phyloP scores from a whole-genome alignment of 2,797 vertebrate species.

The Menidia menidia region DNA sequence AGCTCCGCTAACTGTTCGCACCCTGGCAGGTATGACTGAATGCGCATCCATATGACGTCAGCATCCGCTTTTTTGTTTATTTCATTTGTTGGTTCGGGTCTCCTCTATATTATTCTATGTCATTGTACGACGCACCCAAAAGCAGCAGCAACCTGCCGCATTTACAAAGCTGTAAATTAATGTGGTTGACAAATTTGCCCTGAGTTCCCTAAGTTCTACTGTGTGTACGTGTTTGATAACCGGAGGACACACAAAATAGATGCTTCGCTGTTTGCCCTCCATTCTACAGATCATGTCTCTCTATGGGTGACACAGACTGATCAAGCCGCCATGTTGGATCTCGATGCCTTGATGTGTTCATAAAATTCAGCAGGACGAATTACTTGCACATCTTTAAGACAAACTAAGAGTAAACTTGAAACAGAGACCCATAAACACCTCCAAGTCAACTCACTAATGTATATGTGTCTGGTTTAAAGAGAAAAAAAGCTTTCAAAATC shows the following conservation, averaged over 20 bases:
- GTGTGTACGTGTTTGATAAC: constrained; percentile 60
- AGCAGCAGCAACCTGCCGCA: constrained; percentile 55
- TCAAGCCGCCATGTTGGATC: constrained; percentile 59
- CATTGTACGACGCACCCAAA: constrained; percentile 54
- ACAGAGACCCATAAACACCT: constrained; percentile 50
- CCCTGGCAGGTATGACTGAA: constrained; percentile 43
- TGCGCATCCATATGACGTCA: constrained; percentile 55
- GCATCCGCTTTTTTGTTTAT: constrained; percentile 27
- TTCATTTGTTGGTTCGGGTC: constrained; percentile 10
- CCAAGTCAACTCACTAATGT: constrained; percentile 58
- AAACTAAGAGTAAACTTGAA: constrained; percentile 55
- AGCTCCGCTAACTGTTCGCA: constrained; percentile 49
- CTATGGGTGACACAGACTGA: constrained; percentile 44
- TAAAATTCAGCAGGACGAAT: constrained; percentile 53
- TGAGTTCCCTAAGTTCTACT: constrained; percentile 58
- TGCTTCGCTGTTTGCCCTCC: constrained; percentile 52
- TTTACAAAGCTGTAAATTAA: constrained; percentile 53
- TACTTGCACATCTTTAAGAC: constrained; percentile 59
- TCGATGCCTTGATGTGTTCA: constrained; percentile 47
- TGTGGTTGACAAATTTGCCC: constrained; percentile 62
- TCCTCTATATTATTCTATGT: constrained; percentile 59
- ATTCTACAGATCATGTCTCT: constrained; percentile 54
- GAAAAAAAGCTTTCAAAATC: constrained; percentile 44
- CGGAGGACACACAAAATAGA: constrained; percentile 57
- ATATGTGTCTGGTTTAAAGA: constrained; percentile 43